Conservation (phyloP, 2,113 vertebrate genomes). For the Ceratotherium simum region DNA sequence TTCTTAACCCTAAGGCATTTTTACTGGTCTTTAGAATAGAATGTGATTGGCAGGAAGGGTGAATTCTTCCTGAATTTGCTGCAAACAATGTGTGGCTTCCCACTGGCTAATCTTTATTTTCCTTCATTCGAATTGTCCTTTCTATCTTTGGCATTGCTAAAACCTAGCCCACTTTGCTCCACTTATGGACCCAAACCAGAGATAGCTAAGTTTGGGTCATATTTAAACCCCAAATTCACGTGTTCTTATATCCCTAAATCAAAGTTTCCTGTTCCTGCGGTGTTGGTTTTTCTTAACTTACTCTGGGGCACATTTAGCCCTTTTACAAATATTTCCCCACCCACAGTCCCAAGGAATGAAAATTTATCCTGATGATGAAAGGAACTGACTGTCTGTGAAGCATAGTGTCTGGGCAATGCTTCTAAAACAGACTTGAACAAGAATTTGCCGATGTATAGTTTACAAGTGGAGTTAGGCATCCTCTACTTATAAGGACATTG, state of each 20-base stretch:
- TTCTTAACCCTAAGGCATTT: neutral
- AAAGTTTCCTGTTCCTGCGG: neutral
- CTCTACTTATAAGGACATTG: neutral
- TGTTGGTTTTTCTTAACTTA: neutral
- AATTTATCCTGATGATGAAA: neutral
- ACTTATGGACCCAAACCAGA: neutral
- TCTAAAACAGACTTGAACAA: neutral
- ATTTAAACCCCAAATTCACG: neutral
- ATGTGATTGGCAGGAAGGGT: neutral
- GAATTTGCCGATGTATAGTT: neutral
- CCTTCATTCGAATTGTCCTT: neutral
- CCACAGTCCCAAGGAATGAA: neutral
- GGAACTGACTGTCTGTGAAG: neutral
- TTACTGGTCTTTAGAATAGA: neutral
- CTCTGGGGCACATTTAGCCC: neutral
- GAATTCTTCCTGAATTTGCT: neutral
- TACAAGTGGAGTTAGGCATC: neutral
- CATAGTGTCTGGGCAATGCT: neutral
- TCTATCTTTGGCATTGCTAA: neutral
- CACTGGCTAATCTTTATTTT: neutral
- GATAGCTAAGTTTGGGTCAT: neutral
- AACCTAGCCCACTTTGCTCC: neutral
- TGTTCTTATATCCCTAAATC: neutral
- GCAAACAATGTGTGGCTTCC: neutral
- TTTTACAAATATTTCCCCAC: neutral